Evolutionary conservation across 2,113 vertebrate genomes (phyloP), one percentile per base, ranked within the genome.

Genomic region (Grus americana): DNA sequence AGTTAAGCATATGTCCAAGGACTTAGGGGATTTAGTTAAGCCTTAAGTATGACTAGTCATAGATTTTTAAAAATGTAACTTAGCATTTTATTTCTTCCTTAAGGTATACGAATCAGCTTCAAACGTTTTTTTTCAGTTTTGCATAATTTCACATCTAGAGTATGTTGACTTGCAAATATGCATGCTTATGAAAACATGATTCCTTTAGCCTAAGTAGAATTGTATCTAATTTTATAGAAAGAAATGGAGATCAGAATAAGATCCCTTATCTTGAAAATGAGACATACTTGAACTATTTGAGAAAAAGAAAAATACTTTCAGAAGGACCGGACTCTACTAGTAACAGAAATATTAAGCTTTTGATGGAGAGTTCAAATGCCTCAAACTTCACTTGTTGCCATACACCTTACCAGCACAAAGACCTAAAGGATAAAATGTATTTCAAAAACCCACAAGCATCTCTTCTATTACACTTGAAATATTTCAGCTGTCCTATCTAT

Each of bases 11-110:
- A 82, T 73, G 58, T 95, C 62, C 63, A 86, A 87, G 67, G 66
- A 82, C 47, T 91, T 85, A 46, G 15, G 47, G 74, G 86, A 93
- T 80, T 95, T 91, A 93, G 70, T 85, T 90, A 82, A 92, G 55
- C 70, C 67, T 94, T 73, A 65, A 76, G 87, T 95, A 84, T 57
- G 50, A 92, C 74, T 70, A 85, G 30, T 47, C 55, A 90, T 7
- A 82, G 79, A 85, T 72, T 88, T 87, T 5, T 26, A 16, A 50
- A 96, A 91, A 87, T 12, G 27, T 46, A 89, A 79, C 3, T 2
- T 34, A 44, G 40, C 24, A 44, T 55, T 82, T 84, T 81, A 80
- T 68, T 86, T 84, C 30, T 89, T 91, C 80, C 54, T 93, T 87
- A 76, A 61, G 54, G 80, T 65, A 85, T 16, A 89, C 13, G 30